These are phyloP conservation scores for Lampris megalopsis DNA, from an alignment of 2,113 vertebrate genomes.

Conservation along the genomic window DNA sequence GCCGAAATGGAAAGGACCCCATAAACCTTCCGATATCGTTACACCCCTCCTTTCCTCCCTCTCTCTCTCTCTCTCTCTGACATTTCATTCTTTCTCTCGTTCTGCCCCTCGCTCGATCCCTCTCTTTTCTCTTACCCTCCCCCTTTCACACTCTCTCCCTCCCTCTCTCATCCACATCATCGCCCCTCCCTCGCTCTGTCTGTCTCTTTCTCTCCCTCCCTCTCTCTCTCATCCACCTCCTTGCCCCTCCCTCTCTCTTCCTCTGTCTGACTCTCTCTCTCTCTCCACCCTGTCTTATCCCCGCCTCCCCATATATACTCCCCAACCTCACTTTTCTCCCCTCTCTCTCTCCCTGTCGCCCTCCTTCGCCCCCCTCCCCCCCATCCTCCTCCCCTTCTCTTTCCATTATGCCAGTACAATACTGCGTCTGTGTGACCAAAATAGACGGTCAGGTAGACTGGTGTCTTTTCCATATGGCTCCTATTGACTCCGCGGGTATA, in stretches of 20 bases:
- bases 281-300: not conserved
- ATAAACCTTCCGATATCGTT: too few relatives aligned
- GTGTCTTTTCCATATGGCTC: constrained; percentile 75
- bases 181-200: not conserved
- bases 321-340: not conserved
- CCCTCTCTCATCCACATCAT: constrained; percentile 22
- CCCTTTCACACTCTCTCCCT: constrained; percentile 1
- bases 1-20: too few relatives aligned
- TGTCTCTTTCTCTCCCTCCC: not conserved
- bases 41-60: not conserved
- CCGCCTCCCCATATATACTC: not conserved
- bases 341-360: not conserved
- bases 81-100: not conserved
- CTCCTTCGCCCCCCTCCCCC: not conserved
- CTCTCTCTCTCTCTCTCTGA: not conserved
- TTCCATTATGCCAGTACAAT: constrained; percentile 55
- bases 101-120: not conserved
- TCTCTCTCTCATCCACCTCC: not conserved
- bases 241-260: not conserved
- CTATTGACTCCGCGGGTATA: constrained; percentile 67
- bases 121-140: constrained; percentile 38
- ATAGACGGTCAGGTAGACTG: constrained; percentile 60
- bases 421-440: constrained; percentile 58
- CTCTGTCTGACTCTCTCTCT: not conserved
- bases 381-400: not conserved